A percentile compares a stretch with the other conserved stretches of the same genome.
Conservation (phyloP, 2,888 invertebrate species). For the Lasioglossum vierecki region DNA sequence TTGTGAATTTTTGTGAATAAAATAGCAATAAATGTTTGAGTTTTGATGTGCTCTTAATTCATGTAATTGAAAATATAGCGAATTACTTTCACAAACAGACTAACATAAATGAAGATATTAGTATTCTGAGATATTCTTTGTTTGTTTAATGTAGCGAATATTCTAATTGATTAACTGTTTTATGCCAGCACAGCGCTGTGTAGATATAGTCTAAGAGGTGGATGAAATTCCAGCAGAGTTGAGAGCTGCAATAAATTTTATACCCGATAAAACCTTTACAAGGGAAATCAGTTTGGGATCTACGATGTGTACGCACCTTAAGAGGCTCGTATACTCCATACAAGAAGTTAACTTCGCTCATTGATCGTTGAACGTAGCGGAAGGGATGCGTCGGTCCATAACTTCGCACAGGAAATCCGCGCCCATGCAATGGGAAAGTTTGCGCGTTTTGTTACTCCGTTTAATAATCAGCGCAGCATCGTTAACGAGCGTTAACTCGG, state of each 20-base stretch:
- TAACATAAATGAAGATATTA: neutral
- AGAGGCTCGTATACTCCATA: neutral
- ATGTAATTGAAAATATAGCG: neutral
- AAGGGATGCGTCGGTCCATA: conserved; percentile 10
- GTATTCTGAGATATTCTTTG: neutral
- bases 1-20: neutral
- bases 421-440: conserved; percentile 10
- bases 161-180: neutral
- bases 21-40: neutral
- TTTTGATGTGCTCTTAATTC: no score
- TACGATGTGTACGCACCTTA: neutral
- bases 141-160: neutral
- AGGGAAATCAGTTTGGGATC: conserved; percentile 1
- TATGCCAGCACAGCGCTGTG: neutral
- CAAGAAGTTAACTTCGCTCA: conserved; percentile 7
- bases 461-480: conserved; percentile 21
- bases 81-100: neutral
- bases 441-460: neutral
- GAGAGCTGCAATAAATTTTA: neutral
- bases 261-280: neutral
- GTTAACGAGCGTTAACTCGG: conserved; percentile 30
- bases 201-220: neutral
- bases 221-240: neutral
- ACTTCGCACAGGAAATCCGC: conserved; percentile 3
- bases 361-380: conserved; percentile 1